Base-by-base conservation (phyloP, 2,797 vertebrate genomes). In the Phalloptychus januarius region DNA sequence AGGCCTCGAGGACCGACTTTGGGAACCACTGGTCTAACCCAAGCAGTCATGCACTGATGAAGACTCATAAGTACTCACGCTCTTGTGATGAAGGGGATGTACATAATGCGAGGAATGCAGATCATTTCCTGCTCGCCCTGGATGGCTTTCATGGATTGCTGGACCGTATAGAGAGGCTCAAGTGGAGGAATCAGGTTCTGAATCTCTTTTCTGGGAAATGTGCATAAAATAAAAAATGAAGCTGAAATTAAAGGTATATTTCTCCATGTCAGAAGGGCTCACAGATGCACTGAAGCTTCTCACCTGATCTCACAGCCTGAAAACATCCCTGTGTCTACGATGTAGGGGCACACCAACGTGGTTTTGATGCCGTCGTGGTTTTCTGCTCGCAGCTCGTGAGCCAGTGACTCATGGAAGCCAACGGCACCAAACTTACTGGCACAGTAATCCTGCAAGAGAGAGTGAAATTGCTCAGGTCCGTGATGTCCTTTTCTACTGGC, bases 351-450 rank as follows among this genome's bases (percentile, higher is more conserved):
- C 18, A 95, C 88, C 18, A 96, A 87, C 15, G 94, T 95, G 36
- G 93, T 95, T 87, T 95, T 95, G 80, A 95, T 91, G 46, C 91
- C 92, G 5, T 83, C 75, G 38, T 93, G 76, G 13, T 91, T 83
- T 54, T 95, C 94, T 52, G 93, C 92, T 1, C 85, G 87, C 72
- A 96, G 52, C 71, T 93, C 89, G 2, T 95, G 94, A 18, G 93
- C 91, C 83, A 96, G 86, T 3, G 95, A 95, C 89, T 96, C 94
- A 0, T 95, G 94, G 87, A 95, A 95, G 42, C 95, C 94, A 3
- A 95, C 94, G 0, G 92, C 94, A 67, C 94, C 95, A 85, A 95
- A 96, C 82, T 94, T 95, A 85, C 94, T 95, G n/a, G 94, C 94
- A 76, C 94, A 95, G 83, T 96, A 96, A 80, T 94, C 94, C 95